A percentile compares a stretch with the other conserved stretches of the same genome.
phyloP scores from a whole-genome alignment of 2,797 vertebrate species.

The Cheirogaleus major region DNA sequence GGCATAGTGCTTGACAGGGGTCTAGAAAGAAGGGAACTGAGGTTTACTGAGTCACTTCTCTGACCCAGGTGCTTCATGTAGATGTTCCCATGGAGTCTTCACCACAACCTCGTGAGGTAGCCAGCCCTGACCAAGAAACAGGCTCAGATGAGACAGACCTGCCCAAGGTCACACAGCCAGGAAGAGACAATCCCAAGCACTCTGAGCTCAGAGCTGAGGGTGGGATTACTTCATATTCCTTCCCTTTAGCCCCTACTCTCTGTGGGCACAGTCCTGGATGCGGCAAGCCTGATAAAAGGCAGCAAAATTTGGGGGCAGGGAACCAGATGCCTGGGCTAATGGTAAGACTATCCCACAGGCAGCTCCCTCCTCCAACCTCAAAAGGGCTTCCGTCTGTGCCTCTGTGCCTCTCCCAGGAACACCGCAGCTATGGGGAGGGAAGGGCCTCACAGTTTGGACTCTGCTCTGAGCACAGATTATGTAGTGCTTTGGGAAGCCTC shows the following conservation, averaged over 20 bases:
- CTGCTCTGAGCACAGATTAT: background rate
- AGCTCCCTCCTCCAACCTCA: background rate
- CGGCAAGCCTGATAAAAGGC: background rate
- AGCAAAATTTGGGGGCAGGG: background rate
- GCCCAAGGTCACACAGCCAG: background rate
- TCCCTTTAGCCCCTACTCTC: background rate
- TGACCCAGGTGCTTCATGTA: background rate
- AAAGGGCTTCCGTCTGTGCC: background rate
- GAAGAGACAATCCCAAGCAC: background rate
- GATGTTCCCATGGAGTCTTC: background rate
- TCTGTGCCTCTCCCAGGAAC: background rate
- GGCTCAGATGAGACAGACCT: conserved; percentile 3
- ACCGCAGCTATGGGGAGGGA: background rate
- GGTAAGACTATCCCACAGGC: background rate
- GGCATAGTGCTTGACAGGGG: background rate
- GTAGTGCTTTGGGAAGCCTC: background rate
- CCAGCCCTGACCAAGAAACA: background rate
- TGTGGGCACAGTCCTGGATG: background rate
- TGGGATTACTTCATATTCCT: background rate
- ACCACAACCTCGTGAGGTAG: background rate
- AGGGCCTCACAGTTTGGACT: background rate
- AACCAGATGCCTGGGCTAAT: background rate
- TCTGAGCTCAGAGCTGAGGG: background rate
- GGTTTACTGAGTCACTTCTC: background rate
- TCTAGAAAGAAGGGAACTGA: background rate